Evolutionary conservation across 2,797 vertebrate species (phyloP).

Genomic region (Hyperoplus immaculatus): DNA sequence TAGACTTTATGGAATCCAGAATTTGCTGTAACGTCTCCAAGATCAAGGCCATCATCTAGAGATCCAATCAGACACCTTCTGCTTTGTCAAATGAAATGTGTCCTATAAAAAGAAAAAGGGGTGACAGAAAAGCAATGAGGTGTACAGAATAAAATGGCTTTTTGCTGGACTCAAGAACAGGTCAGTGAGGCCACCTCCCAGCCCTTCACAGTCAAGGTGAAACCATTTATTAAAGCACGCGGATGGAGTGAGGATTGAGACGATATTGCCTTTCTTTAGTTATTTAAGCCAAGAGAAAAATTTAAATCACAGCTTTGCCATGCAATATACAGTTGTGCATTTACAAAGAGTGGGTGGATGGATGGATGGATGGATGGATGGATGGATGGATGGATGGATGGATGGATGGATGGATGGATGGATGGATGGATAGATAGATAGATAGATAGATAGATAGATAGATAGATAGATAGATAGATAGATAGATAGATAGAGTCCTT

Average conservation of each 20-base stretch:
- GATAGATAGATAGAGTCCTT: too few species aligned
- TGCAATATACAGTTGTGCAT: not conserved
- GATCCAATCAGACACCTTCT: not conserved
- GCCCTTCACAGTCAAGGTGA: constrained; percentile 22
- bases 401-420: too few species aligned
- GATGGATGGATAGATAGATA: too few species aligned
- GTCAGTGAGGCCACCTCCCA: not conserved
- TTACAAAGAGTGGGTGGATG: not conserved
- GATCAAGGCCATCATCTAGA: not conserved
- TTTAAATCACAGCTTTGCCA: not conserved
- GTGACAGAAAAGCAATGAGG: not conserved
- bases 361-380: too few species aligned
- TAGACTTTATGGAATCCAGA: not conserved
- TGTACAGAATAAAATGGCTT: not conserved
- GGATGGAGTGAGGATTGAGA: not conserved
- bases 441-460: too few species aligned
- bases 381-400: too few species aligned
- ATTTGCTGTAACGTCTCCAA: not conserved
- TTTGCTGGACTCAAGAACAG: constrained; percentile 14
- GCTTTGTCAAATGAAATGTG: constrained; percentile 13
- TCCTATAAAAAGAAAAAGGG: not conserved
- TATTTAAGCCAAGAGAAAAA: not conserved
- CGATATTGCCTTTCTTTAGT: constrained; percentile 15
- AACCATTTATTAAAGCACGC: constrained; percentile 15
- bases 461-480: too few species aligned